phyloP scores from a whole-genome alignment of 2,888 invertebrate species.

The Phaonia tiefii region DNA sequence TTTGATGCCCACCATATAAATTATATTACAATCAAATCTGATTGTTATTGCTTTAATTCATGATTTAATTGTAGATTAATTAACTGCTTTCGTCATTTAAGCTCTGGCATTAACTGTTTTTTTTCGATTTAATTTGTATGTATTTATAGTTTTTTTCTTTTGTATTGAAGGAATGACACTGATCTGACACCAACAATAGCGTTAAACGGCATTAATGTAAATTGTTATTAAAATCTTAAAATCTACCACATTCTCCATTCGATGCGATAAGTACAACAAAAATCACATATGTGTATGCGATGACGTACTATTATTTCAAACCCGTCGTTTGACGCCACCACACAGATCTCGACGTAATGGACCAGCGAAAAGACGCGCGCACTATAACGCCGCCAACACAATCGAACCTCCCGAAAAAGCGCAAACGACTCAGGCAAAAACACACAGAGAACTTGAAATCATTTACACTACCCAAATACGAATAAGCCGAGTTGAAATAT shows the following conservation, averaged over 20 bases:
- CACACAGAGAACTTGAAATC: neutral
- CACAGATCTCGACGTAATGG: no score
- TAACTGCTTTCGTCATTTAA: conserved; percentile 15
- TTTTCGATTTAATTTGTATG: neutral
- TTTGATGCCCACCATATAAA: no score
- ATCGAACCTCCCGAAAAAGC: conserved; percentile 9
- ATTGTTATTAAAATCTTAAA: conserved; percentile 54
- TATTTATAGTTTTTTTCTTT: conserved; percentile 17
- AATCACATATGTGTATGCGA: no score
- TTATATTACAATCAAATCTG: no score
- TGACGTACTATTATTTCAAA: no score
- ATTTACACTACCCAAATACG: neutral
- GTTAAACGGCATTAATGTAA: conserved; percentile 57
- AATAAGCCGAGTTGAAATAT: neutral
- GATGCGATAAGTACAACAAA: no score
- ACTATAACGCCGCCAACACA: conserved; percentile 15
- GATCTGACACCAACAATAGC: conserved; percentile 61
- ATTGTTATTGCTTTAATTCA: no score
- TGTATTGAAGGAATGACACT: conserved; percentile 54
- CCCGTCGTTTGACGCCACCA: no score
- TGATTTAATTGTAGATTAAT: conserved; percentile 26
- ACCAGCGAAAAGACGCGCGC: neutral
- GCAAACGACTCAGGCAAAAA: neutral
- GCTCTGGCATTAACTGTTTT: neutral
- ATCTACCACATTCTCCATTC: neutral